These are phyloP conservation scores for Mesaphorura yosii DNA, from an alignment of 1,140 invertebrate species.

Conservation along the genomic window DNA sequence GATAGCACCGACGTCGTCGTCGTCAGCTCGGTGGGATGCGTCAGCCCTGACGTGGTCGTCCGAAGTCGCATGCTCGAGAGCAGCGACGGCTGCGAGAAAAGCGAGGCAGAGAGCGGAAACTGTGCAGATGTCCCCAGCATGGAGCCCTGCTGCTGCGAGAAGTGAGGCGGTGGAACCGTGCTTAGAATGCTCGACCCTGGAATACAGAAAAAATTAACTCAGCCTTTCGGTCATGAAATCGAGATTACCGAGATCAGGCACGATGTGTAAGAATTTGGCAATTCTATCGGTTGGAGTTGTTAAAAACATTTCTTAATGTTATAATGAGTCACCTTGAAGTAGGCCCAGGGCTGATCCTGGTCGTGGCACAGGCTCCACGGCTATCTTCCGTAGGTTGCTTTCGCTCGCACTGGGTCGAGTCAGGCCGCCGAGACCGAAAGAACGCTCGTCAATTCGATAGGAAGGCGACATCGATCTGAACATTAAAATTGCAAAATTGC, in stretches of 20 bases:
- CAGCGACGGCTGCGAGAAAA: slow-evolving; percentile 28
- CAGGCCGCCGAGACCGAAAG: too few species aligned
- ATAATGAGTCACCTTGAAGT: slow-evolving; percentile 37
- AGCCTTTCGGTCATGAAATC: too few species aligned
- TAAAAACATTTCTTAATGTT: too few species aligned
- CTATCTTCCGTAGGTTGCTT: slow-evolving; percentile 39
- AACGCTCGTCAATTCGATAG: too few species aligned
- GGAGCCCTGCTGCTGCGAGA: slow-evolving; percentile 35
- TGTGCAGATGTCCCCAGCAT: slow-evolving; percentile 26
- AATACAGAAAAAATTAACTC: too few species aligned
- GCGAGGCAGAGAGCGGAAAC: slow-evolving; percentile 22
- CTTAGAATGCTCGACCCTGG: too few species aligned
- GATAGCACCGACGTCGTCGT: slow-evolving; percentile 31
- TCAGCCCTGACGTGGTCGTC: slow-evolving; percentile 28
- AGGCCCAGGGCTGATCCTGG: slow-evolving; percentile 42
- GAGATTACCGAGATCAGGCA: too few species aligned
- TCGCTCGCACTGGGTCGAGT: slow-evolving; percentile 41
- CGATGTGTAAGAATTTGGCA: too few species aligned
- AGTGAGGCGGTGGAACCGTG: slow-evolving; percentile 36
- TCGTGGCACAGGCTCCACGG: slow-evolving; percentile 36
- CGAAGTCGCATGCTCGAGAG: slow-evolving; percentile 30
- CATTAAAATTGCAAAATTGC: too few species aligned
- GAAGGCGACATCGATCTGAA: slow-evolving; percentile 34
- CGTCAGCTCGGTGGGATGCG: slow-evolving; percentile 27
- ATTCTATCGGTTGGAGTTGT: too few species aligned